Evolutionary conservation across 2,113 vertebrate genomes (phyloP).

Genomic region (Micronisus gabar): DNA sequence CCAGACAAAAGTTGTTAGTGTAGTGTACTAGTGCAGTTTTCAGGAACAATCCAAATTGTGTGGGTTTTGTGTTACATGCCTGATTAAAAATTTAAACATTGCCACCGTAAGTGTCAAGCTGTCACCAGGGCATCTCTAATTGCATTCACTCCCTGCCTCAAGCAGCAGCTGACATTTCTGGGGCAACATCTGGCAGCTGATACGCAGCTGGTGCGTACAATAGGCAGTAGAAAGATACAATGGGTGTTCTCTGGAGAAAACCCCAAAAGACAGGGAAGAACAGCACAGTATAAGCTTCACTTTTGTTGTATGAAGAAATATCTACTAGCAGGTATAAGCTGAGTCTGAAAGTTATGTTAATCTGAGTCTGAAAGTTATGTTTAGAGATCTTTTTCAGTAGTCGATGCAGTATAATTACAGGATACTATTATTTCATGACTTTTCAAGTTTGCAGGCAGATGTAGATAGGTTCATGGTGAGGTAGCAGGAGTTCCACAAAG

Average conservation of each 20-base stretch:
- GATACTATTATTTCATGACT: not conserved
- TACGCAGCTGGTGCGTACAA: not conserved
- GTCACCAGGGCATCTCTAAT: not conserved
- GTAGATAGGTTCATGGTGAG: not conserved
- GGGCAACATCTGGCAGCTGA: not conserved
- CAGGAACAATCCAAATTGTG: not conserved
- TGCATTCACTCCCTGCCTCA: not conserved
- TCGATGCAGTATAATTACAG: not conserved
- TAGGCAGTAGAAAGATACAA: not conserved
- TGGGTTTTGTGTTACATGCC: not conserved
- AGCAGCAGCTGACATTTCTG: slow-evolving; percentile 26
- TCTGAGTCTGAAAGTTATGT: not conserved
- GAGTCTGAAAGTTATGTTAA: not conserved
- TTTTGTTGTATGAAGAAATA: not conserved
- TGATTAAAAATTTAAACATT: not conserved
- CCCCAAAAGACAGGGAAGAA: not conserved
- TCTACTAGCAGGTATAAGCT: not conserved
- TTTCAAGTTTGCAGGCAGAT: not conserved
- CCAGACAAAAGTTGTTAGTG: not conserved
- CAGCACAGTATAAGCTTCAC: not conserved
- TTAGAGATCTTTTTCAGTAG: not conserved
- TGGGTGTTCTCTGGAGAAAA: not conserved
- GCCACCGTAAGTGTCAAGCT: not conserved
- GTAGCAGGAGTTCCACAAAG: not conserved
- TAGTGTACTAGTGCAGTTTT: not conserved